Evolutionary conservation across 2,888 invertebrate species (phyloP), one percentile per base, ranked within the genome.

Genomic region (Idaea straminata): DNA sequence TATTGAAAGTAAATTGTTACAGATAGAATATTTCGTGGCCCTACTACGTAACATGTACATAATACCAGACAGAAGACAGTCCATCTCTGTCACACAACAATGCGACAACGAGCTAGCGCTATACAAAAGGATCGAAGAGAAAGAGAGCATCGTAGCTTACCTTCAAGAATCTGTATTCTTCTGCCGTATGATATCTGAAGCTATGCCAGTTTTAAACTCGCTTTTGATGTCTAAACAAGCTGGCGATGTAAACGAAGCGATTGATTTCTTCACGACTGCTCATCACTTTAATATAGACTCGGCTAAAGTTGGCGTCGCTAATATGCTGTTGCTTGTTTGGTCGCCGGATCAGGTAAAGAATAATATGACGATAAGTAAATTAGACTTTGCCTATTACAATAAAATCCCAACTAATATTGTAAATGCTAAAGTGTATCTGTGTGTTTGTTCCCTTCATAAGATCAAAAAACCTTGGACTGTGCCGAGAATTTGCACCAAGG

Each of bases 221-320:
- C 88, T 98, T 78, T 89, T 98, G 13, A 94, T 95, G 83, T 96
- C 96, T 0, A 94, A 95, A 72, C 94, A 95, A 69, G 94, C 95
- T 5, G 94, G 96, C 0, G 98, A 98, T 83, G 96, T 98, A 15
- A 94, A 96, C 64, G 99, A 98, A 84, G 96, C 98, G 0, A 96
- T 99, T 35, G 96, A 97, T 67, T 97, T 98, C 83, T 96, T 99
- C 75, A 96, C 97, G 0, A 95, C 96, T 0, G 96, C 97, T 0
- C 95, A 95, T 78, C 94, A 96, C 72, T 97, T 97, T 79, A 95
- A 96, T 64, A 94, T 97, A n/a, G 94, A 95, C 69, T 95, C 95
- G 63, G 95, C 96, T 4, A 94, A 95, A 73, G 79, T 88, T 57
- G 97, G 97, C 1, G 95, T 98, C 67, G 93, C 95, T 66, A 94